Evolutionary conservation across 2,888 invertebrate genomes (phyloP), one percentile per base, ranked within the genome.

Genomic region (Spatulosminthurus flaviceps): DNA sequence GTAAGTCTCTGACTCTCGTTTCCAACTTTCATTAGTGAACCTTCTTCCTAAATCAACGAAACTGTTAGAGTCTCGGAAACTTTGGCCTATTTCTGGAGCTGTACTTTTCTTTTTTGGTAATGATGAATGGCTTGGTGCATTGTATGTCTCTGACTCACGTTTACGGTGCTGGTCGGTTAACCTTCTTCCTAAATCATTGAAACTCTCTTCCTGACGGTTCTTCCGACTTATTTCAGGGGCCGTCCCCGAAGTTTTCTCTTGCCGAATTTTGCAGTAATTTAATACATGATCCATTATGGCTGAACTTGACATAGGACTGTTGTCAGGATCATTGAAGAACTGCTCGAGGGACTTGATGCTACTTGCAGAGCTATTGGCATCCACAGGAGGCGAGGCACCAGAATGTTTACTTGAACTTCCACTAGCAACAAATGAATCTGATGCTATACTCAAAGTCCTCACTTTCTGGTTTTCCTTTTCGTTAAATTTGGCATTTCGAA

Each of bases 201-300:
- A 29, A 76, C 64, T 29, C n/a, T 29, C 29, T 4, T 7, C 9
- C 29, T 76, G 21, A n/a, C 28, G 5, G 34, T 21, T 0, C 66
- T 66, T 24, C 42, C 16, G 42, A 41, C 7, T 60, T 24, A 13
- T 42, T 13, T 2, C 70, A 19, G 0, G 60, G 16, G 19, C 11
- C 13, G 19, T 5, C n/a, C 24, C 29, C 9, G 24, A 9, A 19
- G 11, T 16, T n/a, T 51, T 61, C 9, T 41, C 70, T 2, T 51
- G 43, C 22, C 41, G 34, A 26, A 26, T 42, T 34, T 22, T 22
- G 28, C 77, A 77, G 42, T 77, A 77, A 22, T 77, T 42, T 19
- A 77, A 19, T 1, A 77, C 77, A 26, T 77, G 77, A 67, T 77
- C 26, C 41, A 77, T 41, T 11, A 77, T 77, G 4, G 41, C 67